A percentile compares a stretch with the other conserved stretches of the same genome.
Conservation (phyloP, 2,113 vertebrate genomes). For the Lanius collurio region DNA sequence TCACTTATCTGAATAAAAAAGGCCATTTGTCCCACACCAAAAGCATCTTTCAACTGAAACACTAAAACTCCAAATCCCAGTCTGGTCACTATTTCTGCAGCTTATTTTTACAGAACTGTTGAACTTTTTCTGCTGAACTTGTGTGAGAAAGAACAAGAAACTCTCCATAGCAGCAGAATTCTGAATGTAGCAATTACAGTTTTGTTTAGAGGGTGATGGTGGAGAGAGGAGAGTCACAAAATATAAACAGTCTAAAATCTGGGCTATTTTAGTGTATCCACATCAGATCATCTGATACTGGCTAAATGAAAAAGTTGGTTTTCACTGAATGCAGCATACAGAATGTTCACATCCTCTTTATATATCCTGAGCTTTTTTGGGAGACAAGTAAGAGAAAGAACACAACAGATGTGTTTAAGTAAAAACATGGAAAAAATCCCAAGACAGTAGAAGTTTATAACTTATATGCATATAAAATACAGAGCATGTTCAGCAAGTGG, state of each 20-base stretch:
- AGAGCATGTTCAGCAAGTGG: not conserved
- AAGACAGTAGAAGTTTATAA: not conserved
- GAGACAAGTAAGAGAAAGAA: not conserved
- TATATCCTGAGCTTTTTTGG: not conserved
- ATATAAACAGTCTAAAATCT: not conserved
- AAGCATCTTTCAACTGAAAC: not conserved
- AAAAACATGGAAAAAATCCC: fast-evolving
- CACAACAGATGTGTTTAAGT: not conserved
- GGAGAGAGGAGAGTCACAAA: not conserved
- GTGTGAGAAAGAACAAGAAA: not conserved
- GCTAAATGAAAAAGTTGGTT: not conserved
- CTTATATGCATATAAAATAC: not conserved
- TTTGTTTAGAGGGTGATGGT: not conserved
- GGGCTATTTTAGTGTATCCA: not conserved
- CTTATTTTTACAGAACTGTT: not conserved
- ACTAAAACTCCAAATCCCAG: not conserved
- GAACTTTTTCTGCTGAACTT: not conserved
- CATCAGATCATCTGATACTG: not conserved
- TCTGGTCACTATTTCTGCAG: not conserved
- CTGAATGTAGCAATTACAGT: not conserved
- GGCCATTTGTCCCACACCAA: not conserved
- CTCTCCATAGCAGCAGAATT: not conserved
- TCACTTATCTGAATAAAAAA: not conserved
- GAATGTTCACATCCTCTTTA: not conserved
- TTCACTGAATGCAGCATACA: not conserved